Conservation (phyloP, 2,888 invertebrate genomes). For the Scelioninae gen. 1 region DNA sequence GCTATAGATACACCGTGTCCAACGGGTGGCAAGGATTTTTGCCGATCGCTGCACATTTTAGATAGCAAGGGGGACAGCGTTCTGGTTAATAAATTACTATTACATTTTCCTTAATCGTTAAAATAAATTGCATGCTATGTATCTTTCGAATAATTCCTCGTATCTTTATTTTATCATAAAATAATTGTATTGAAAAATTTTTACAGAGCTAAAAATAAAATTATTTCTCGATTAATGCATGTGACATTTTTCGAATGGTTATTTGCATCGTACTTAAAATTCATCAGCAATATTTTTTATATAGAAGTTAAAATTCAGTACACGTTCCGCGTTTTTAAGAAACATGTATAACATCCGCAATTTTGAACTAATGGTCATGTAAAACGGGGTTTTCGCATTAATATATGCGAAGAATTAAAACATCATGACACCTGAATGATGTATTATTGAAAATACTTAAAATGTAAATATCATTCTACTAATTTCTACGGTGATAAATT, state of each 20-base stretch:
- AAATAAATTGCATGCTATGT: no score
- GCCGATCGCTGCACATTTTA: slow-evolving; percentile 88
- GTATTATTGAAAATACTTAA: not conserved
- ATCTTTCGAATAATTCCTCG: no score
- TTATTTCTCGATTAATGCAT: no score
- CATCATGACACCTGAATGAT: not conserved
- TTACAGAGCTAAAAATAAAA: no score
- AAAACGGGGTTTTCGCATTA: slow-evolving; percentile 1
- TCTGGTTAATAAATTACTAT: slow-evolving; percentile 80
- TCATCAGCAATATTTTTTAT: slow-evolving; percentile 21
- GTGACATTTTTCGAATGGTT: not conserved
- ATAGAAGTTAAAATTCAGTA: slow-evolving; percentile 35
- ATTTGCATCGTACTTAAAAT: slow-evolving; percentile 19
- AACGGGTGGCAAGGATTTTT: slow-evolving; percentile 87
- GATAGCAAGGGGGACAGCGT: slow-evolving; percentile 88
- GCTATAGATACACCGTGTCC: slow-evolving; percentile 87
- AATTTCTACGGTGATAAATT: no score
- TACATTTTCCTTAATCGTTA: slow-evolving; percentile 1
- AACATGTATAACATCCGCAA: slow-evolving; percentile 30
- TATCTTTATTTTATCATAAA: no score
- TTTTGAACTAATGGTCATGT: slow-evolving; percentile 16
- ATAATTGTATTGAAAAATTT: no score
- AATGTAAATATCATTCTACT: not conserved
- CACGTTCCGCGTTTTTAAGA: slow-evolving; percentile 23
- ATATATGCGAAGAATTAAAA: not conserved